Base-by-base conservation (phyloP, 1,140 invertebrate species). In the Procambarus clarkii region DNA sequence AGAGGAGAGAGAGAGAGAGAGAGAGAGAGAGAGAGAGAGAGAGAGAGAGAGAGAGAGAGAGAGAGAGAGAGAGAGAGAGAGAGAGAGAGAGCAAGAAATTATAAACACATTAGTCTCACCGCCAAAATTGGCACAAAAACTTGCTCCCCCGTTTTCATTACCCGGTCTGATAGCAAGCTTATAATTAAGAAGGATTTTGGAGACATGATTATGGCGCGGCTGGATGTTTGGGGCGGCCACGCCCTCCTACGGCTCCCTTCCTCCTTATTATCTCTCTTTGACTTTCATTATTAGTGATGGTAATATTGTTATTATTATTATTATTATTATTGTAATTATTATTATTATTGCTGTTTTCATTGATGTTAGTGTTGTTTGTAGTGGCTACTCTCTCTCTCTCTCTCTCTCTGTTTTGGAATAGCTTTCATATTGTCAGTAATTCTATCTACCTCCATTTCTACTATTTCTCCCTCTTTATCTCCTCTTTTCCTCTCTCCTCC, bases 141-240 rank as follows among this genome's bases (percentile, higher is more conserved):
- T 74, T 74, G 69, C 69, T 74, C 60, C 9, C n/a, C 60, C 60
- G 60, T 69, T 69, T 69, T 69, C 69, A 74, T 74, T 74, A 34
- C 69, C 69, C 69, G n/a, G 21, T 74, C 69, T 74, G 69, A 74
- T 64, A n/a, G 69, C 21, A 74, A 74, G n/a, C 21, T 74, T 74
- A 74, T 74, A 74, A 74, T 74, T 24, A 74, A 24, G 69, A 74
- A 24, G 69, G 13, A 74, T 24, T 74, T 34, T 74, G n/a, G 69
- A 24, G 69, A 34, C 69, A 24, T 71, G 11, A 74, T 74, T 74
- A 74, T 24, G 69, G 69, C 60, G 18, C 3, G 60, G 11, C 60
- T 18, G 4, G 60, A 4, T 9, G 15, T 15, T 9, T 9, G 13
- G 60, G 13, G 60, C 0, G 4, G 60, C 60, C 18, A 5, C 18